Conservation (phyloP, 2,797 vertebrate species). For the Lophius americanus region DNA sequence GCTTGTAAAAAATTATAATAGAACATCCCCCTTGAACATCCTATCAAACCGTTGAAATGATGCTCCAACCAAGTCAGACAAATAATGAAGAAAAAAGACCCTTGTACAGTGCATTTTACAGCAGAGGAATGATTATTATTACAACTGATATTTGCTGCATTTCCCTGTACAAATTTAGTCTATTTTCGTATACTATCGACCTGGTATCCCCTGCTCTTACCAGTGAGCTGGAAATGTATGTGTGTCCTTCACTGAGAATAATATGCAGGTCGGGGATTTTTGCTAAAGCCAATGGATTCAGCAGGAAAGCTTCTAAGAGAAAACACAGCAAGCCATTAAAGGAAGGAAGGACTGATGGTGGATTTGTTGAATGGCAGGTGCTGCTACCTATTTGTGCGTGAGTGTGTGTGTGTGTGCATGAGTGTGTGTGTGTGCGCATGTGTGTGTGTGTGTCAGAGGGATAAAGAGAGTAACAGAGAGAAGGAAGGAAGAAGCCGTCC, state of each 20-base stretch:
- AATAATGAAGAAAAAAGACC: slow-evolving; percentile 23
- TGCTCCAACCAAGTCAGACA: slow-evolving; percentile 4
- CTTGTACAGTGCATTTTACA: not conserved
- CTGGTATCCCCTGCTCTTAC: slow-evolving; percentile 46
- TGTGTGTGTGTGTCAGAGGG: slow-evolving; percentile 11
- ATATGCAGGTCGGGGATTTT: slow-evolving; percentile 53
- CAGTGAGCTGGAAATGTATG: slow-evolving; percentile 21
- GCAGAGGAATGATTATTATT: slow-evolving; percentile 44
- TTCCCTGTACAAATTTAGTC: slow-evolving; percentile 31
- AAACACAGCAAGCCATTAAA: slow-evolving; percentile 74
- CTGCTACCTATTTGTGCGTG: slow-evolving; percentile 48
- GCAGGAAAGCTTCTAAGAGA: slow-evolving; percentile 58
- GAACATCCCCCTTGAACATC: not conserved
- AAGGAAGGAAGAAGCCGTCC: slow-evolving; percentile 52
- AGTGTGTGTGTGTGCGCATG: slow-evolving; percentile 9
- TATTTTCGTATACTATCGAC: slow-evolving; percentile 58
- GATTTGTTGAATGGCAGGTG: slow-evolving; percentile 57
- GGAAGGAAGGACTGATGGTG: slow-evolving; percentile 46
- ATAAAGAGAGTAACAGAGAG: slow-evolving; percentile 35
- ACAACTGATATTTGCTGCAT: slow-evolving; percentile 56
- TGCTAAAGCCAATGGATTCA: slow-evolving; percentile 65
- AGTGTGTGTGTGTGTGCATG: slow-evolving; percentile 2
- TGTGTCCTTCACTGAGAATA: slow-evolving; percentile 67
- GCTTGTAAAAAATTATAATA: not conserved
- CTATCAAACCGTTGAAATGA: slow-evolving; percentile 9